Base-by-base conservation (phyloP, 2,113 vertebrate genomes). In the Pan paniscus region DNA sequence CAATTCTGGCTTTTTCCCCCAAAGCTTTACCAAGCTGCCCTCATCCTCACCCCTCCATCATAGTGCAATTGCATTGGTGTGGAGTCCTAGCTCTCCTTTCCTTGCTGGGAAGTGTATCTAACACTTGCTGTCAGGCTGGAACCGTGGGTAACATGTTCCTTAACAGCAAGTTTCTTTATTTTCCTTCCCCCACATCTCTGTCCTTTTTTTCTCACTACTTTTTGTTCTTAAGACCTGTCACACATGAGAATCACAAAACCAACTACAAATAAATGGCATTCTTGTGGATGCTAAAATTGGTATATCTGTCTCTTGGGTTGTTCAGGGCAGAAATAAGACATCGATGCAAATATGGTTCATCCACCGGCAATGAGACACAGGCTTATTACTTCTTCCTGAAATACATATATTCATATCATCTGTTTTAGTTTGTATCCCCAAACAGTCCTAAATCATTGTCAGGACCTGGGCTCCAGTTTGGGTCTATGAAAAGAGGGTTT, bases 1-100 rank as follows among this genome's bases (percentile, higher is more conserved):
- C 97, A 96, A 98, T 98, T 98, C 97, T 97, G 97, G 97, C 96
- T 98, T 97, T 97, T 94, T 97, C 97, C 95, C 94, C 97, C 97
- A 98, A 97, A 98, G 96, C 97, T 97, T 97, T 97, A 38, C 96
- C 90, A 97, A 98, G 96, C 98, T 98, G 97, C 92, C 97, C 97
- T 97, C 97, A 55, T 96, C 94, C 94, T 68, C 30, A 57, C 83
- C 90, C 96, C 98, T 98, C 96, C 93, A 97, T 98, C 98, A 98
- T 92, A 67, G 93, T 32, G 95, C 92, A 96, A 92, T 95, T 89
- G 96, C 89, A 89, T 79, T 50, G 80, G 46, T 96, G 97, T 83
- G 94, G 92, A 95, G 96, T 96, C 95, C 84, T 59, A 83, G 59
- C 95, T 97, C 89, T 32, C 79, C 92, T 78, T 50, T 46, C 88